Base-by-base conservation (phyloP, 1,140 invertebrate genomes). In the Heterodera schachtii region DNA sequence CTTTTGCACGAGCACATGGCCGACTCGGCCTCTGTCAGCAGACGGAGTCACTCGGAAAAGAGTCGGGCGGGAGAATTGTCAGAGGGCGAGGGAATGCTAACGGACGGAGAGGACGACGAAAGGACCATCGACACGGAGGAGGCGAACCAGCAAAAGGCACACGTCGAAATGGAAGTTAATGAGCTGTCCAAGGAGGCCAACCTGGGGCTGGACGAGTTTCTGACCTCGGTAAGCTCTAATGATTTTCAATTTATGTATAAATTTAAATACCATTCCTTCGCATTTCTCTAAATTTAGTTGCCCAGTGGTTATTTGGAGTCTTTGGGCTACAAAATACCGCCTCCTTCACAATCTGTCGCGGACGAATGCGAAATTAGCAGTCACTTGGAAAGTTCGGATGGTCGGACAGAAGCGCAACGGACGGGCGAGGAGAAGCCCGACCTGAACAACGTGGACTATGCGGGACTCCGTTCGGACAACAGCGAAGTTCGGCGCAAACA, bases 111-210 rank as follows among this genome's bases (percentile, higher is more conserved):
- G 91, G 96, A 98, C 91, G 95, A 97, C 91, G 95, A 96, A 91
- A 97, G 95, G 9, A 98, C 86, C 1, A 69, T 98, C 88, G 95
- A 94, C n/a, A 94, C 94, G 90, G 94, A 94, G 74, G 95, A 97
- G 90, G 90, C 89, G 64, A 93, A 94, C 88, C 93, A 94, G 86
- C 92, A 93, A 76, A 90, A 90, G 71, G 85, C 90, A 87, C 86
- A 86, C 52, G 90, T 90, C 83, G 87, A 87, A 46, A 90, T 88
- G 84, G 96, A 98, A 92, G 92, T 98, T 2, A 94, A 94, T 87
- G 93, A 94, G 52, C 91, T 98, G 79, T 93, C 95, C 86, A 93
- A 94, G 90, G 96, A 98, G 91, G 95, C 95, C 82, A 93, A 95
- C 90, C 93, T 97, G 90, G 94, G 95, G 69, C 92, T 98, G 81